phyloP scores from a whole-genome alignment of 1,140 invertebrate genomes.

The Stenopsyche tienmushanensis region DNA sequence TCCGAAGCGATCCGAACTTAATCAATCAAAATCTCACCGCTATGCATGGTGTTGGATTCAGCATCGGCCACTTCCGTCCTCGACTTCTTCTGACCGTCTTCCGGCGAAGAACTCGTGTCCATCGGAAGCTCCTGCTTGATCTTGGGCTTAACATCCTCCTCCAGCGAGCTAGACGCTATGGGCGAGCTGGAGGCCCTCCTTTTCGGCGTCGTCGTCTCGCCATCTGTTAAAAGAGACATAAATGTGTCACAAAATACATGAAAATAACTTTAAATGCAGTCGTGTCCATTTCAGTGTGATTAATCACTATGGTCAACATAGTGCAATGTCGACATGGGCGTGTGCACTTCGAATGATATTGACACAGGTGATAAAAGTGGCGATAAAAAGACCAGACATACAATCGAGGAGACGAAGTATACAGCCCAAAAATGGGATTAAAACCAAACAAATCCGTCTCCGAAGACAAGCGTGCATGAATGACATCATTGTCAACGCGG shows the following conservation, averaged over 20 bases:
- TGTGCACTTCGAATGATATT: constrained; percentile 23
- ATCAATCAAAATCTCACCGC: too few relatives aligned
- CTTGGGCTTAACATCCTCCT: constrained; percentile 69
- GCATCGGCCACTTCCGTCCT: constrained; percentile 81
- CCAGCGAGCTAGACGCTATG: constrained; percentile 60
- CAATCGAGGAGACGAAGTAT: not conserved
- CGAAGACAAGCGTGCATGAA: too few relatives aligned
- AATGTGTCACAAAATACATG: constrained; percentile 3
- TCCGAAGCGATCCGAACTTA: too few relatives aligned
- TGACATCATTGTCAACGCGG: too few relatives aligned
- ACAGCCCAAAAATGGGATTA: not conserved
- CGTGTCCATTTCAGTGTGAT: constrained; percentile 1
- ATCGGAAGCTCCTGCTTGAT: constrained; percentile 70
- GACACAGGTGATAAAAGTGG: constrained; percentile 17
- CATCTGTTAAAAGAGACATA: constrained; percentile 45
- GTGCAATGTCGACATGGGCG: not conserved
- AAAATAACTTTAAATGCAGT: constrained; percentile 13
- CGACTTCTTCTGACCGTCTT: constrained; percentile 65
- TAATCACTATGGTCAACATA: constrained; percentile 4
- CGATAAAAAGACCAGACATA: not conserved
- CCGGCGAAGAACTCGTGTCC: constrained; percentile 61
- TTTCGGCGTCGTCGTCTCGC: constrained; percentile 61
- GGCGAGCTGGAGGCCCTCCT: constrained; percentile 64
- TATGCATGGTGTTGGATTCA: constrained; percentile 84
- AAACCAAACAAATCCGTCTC: constrained; percentile 6